Conservation (phyloP, 2,888 invertebrate species). For the Spisula solida region DNA sequence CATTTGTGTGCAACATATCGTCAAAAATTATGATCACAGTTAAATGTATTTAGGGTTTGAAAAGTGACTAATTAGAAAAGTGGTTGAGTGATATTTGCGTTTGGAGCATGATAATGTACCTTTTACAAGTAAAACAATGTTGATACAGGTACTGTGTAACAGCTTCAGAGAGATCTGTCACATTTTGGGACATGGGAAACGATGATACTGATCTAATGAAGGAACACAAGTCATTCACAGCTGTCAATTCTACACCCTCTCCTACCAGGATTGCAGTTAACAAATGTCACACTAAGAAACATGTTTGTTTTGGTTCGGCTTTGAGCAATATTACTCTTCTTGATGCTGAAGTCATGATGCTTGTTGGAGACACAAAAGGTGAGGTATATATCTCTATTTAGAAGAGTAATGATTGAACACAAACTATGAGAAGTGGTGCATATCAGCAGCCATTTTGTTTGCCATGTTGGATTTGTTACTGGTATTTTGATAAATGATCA, state of each 20-base stretch:
- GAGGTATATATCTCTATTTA: background rate
- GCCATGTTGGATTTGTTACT: too few species aligned
- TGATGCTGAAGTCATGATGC: constrained; percentile 44
- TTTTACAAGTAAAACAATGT: background rate
- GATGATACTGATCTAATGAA: constrained; percentile 57
- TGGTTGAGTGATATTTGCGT: too few species aligned
- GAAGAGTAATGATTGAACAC: background rate
- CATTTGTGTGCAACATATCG: too few species aligned
- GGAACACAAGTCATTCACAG: constrained; percentile 31
- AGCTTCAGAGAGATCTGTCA: constrained; percentile 33
- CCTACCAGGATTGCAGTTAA: constrained; percentile 43
- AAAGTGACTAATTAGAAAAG: too few species aligned
- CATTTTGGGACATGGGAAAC: constrained; percentile 68
- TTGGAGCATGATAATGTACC: too few species aligned
- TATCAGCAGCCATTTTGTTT: too few species aligned
- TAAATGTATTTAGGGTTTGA: too few species aligned
- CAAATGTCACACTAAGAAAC: background rate
- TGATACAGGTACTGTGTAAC: constrained; percentile 56
- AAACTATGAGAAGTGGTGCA: too few species aligned
- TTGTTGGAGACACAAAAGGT: background rate
- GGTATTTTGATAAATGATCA: too few species aligned
- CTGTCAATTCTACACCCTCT: constrained; percentile 12
- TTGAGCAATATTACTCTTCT: constrained; percentile 58
- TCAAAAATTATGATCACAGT: too few species aligned
- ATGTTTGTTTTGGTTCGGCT: constrained; percentile 64